Percentiles rank a stretch among this genome's conserved stretches.
These are phyloP conservation scores for Cerastis leucographa DNA, from an alignment of 2,888 invertebrate species.

Conservation along the genomic window DNA sequence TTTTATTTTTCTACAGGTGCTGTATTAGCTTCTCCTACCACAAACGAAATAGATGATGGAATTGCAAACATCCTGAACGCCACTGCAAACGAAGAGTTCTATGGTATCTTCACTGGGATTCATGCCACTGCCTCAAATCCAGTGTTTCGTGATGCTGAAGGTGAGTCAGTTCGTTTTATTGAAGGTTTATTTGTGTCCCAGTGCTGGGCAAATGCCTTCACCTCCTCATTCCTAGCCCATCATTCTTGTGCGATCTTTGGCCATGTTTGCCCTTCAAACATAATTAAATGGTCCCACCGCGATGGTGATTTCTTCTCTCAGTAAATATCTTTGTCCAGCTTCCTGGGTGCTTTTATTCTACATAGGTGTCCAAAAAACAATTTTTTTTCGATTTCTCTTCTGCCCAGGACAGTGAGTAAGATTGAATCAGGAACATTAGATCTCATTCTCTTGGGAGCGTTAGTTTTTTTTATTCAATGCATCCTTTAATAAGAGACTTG, in stretches of 20 bases:
- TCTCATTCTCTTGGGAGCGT: no score
- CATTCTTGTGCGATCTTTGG: not conserved
- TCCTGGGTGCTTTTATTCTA: no score
- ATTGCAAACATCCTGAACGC: not conserved
- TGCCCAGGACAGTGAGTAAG: no score
- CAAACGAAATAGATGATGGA: not conserved
- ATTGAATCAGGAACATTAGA: no score
- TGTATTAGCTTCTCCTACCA: conserved; percentile 13
- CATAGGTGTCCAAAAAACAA: no score
- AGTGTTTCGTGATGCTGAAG: conserved; percentile 6
- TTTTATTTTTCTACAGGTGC: conserved; percentile 5
- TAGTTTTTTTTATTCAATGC: no score
- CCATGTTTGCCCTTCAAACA: not conserved
- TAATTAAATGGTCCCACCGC: not conserved
- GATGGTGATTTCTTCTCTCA: not conserved
- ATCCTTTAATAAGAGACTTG: no score
- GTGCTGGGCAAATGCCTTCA: not conserved
- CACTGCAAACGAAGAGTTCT: no score
- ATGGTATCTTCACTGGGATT: conserved; percentile 13
- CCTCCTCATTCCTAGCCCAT: not conserved
- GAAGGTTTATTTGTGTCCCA: not conserved
- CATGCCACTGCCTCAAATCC: conserved; percentile 6
- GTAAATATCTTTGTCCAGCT: not conserved
- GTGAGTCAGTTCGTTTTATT: not conserved
- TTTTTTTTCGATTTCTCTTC: no score